A percentile compares a stretch with the other conserved stretches of the same genome.
Evolutionary conservation across 2,888 invertebrate genomes (phyloP).

Genomic region (Suillia variegata): DNA sequence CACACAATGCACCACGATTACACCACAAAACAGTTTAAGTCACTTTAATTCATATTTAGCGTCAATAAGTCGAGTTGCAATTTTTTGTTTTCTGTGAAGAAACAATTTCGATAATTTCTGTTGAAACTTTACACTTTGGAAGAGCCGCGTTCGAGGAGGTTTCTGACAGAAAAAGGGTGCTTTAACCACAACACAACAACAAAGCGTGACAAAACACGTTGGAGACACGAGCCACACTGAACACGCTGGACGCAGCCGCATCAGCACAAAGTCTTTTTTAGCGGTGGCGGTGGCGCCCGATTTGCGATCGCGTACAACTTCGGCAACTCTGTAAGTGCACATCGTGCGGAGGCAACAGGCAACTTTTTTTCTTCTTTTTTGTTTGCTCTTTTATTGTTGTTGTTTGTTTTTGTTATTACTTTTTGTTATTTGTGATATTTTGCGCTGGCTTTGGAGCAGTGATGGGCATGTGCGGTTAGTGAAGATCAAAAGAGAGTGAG

Average conservation of each 20-base stretch:
- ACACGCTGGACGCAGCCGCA: constrained; percentile 52
- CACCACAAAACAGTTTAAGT: no score
- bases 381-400: background rate
- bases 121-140: background rate
- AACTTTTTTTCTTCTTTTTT: background rate
- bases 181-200: background rate
- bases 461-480: no score
- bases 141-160: background rate
- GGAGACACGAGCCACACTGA: constrained; percentile 62
- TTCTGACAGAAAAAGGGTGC: no score
- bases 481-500: no score
- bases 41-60: no score
- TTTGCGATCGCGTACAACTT: no score
- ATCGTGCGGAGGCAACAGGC: background rate
- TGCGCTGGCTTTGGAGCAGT: background rate
- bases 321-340: background rate
- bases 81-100: no score
- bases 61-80: no score
- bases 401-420: background rate
- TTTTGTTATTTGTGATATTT: background rate
- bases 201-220: constrained; percentile 59
- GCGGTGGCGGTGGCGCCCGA: background rate
- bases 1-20: no score
- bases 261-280: constrained; percentile 53
- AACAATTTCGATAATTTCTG: no score